These are phyloP conservation scores for Halictus ligatus DNA, from an alignment of 2,888 invertebrate genomes.

Conservation along the genomic window DNA sequence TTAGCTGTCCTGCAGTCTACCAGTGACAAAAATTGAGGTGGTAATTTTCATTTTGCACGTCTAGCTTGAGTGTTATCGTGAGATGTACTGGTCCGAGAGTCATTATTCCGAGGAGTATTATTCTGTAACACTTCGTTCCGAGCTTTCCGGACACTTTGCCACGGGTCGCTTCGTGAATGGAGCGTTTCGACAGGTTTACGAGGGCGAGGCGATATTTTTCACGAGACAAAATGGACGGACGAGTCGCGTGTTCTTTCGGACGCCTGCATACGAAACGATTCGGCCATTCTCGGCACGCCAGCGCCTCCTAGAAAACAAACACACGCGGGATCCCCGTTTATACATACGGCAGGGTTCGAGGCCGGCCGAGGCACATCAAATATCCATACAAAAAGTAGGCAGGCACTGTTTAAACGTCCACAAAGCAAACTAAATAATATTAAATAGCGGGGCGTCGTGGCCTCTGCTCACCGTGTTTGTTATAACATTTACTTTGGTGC, in stretches of 20 bases:
- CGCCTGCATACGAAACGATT: constrained; percentile 44
- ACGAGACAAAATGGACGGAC: neutral
- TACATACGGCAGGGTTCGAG: constrained; percentile 65
- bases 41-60: neutral
- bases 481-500: constrained; percentile 82
- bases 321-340: constrained; percentile 67
- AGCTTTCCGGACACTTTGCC: neutral
- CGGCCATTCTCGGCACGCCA: constrained; percentile 60
- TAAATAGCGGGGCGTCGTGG: constrained; percentile 82
- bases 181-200: constrained; percentile 2
- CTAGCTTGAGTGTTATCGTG: neutral
- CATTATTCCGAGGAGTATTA: neutral
- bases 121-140: neutral
- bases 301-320: constrained; percentile 80
- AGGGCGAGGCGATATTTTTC: neutral
- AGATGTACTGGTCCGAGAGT: too few relatives aligned
- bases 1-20: too few relatives aligned
- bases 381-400: constrained; percentile 78
- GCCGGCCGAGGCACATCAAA: constrained; percentile 76
- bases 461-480: constrained; percentile 79
- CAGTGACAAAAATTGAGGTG: neutral
- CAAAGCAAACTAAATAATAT: constrained; percentile 83
- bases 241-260: constrained; percentile 1
- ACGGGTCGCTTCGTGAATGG: neutral
- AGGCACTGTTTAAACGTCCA: constrained; percentile 82